Conservation (phyloP, 2,797 vertebrate genomes). For the Luscinia megarhynchos region DNA sequence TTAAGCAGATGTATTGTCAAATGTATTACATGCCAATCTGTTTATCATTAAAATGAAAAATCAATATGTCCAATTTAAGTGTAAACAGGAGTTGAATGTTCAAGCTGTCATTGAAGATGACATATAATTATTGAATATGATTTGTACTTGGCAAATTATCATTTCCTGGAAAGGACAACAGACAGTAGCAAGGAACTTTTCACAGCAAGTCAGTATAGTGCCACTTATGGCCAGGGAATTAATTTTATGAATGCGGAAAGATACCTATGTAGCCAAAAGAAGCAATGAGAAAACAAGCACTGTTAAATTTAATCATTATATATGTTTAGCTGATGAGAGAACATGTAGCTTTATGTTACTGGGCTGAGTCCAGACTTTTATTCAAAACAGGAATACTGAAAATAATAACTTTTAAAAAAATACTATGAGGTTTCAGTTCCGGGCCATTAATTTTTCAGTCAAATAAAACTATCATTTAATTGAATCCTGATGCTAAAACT, state of each 20-base stretch:
- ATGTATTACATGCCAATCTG: conserved; percentile 59
- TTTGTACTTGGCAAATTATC: conserved; percentile 69
- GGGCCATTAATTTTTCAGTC: conserved; percentile 84
- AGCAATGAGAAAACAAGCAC: conserved; percentile 54
- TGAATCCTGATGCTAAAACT: conserved; percentile 83
- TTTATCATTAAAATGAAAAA: conserved; percentile 72
- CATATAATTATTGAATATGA: conserved; percentile 61
- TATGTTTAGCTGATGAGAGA: conserved; percentile 67
- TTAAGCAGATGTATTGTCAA: conserved; percentile 79
- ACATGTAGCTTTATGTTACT: conserved; percentile 75
- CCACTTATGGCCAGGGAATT: conserved; percentile 54
- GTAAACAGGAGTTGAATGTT: conserved; percentile 65
- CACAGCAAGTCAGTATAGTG: conserved; percentile 8
- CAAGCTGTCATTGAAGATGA: conserved; percentile 53
- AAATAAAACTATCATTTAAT: conserved; percentile 86
- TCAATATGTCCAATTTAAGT: conserved; percentile 66
- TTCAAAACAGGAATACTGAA: conserved; percentile 82
- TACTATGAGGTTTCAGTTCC: conserved; percentile 77
- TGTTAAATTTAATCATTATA: conserved; percentile 73
- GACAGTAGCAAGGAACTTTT: conserved; percentile 65
- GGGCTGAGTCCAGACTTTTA: conserved; percentile 80
- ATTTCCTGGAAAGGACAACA: conserved; percentile 63
- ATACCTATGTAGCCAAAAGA: conserved; percentile 64
- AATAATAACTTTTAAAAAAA: conserved; percentile 72
- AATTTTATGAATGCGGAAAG: conserved; percentile 58